Base-by-base conservation (phyloP, 30 jellyfish, hydroid and myxozoan genomes). In the Turritopsis rubra region DNA sequence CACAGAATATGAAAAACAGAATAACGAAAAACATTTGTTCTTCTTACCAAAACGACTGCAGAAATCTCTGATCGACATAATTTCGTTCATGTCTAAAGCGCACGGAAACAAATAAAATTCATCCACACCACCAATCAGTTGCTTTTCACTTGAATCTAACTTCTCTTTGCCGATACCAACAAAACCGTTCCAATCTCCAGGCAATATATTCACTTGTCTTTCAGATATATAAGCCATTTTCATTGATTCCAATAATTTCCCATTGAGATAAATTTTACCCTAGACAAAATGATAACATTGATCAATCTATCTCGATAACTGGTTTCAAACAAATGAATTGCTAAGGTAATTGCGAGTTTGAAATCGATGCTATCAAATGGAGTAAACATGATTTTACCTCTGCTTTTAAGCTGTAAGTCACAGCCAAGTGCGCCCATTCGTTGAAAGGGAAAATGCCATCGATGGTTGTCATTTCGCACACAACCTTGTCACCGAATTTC, bases 21-120 rank as follows among this genome's bases (percentile, higher is more conserved):
- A 21, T 21, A 9, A 54, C 72, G 72, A 54, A 54, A 54, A 54
- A 16, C 18, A 16, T 54, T n/a, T 54, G n/a, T n/a, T n/a, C n/a
- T 18, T 18, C 95, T 78, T 82, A 92, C 98, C 90, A 54, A 70
- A 85, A 70, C 87, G 86, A 19, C 90, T 95, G 74, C 98, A 92
- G 54, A 28, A 30, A 30, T 72, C 84, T 82, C 88, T 89, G 22
- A 92, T 26, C 19, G 25, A 52, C 20, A 71, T 79, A 54, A 92
- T 88, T 30, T 92, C 98, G 19, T 29, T 74, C 5, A 86, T 86
- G 0, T 83, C 24, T 27, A 92, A 74, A 16, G 91, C 95, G 79
- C 98, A 88, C 29, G 98, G 98, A 88, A 92, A 92, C 81, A 92
- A 27, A 81, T 92, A 92, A 81, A 92, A 82, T 60, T 92, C 98